Conservation (phyloP, 2,797 vertebrate genomes). For the Threskiornis aethiopicus region DNA sequence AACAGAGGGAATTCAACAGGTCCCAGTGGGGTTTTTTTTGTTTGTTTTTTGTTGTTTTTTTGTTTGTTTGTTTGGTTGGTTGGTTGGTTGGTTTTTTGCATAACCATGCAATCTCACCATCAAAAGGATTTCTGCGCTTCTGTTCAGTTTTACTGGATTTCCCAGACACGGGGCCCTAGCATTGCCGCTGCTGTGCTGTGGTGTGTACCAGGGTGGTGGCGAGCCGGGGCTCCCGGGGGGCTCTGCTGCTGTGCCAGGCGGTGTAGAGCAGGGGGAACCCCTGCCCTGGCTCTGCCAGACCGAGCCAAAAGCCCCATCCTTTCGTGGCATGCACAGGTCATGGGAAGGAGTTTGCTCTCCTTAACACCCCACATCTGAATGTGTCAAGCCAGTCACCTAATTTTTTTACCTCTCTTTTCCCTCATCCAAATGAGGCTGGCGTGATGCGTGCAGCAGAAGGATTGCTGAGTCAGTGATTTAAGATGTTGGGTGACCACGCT, state of each 20-base stretch:
- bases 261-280: not conserved
- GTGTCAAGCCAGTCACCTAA: not conserved
- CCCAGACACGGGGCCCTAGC: fast-evolving
- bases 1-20: too few species aligned
- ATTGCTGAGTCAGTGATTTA: not conserved
- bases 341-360: not conserved
- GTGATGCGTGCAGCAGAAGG: not conserved
- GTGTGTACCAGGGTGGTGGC: not conserved
- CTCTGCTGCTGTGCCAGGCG: not conserved
- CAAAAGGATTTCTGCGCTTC: not conserved
- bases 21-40: too few species aligned
- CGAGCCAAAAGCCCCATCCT: not conserved
- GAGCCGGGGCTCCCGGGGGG: not conserved
- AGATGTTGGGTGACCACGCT: fast-evolving
- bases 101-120: too few species aligned
- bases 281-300: not conserved
- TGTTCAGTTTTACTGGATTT: not conserved
- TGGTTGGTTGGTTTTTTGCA: too few species aligned
- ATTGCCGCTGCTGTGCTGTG: too few species aligned
- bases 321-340: not conserved
- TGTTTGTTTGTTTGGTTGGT: too few species aligned
- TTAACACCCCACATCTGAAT: too few species aligned
- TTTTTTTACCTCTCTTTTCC: not conserved
- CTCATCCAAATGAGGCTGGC: fast-evolving
- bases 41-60: too few species aligned